These are phyloP conservation scores for Iguana delicatissima DNA, from an alignment of 2,797 vertebrate genomes.

Conservation along the genomic window DNA sequence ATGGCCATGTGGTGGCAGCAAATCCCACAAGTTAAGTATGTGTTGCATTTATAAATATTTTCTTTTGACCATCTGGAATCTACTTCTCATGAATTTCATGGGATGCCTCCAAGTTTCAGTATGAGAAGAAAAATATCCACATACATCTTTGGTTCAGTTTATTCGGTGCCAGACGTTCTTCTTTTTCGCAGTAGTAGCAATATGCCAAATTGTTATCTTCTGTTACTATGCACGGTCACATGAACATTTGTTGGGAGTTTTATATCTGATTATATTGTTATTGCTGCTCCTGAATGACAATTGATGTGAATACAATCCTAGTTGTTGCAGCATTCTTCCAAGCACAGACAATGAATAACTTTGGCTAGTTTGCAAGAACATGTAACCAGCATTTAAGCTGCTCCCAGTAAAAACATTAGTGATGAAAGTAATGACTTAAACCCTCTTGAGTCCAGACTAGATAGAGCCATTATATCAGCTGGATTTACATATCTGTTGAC, in stretches of 20 bases:
- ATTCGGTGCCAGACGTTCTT: not conserved
- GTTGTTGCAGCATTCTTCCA: not conserved
- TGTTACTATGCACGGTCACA: not conserved
- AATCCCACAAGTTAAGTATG: not conserved
- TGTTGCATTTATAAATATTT: not conserved
- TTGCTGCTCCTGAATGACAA: no score
- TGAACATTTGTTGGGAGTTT: not conserved
- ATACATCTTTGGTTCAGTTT: not conserved
- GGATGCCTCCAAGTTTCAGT: not conserved
- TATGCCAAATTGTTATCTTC: no score
- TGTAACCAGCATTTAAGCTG: not conserved
- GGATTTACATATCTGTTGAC: no score
- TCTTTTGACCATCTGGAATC: not conserved
- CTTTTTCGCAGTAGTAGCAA: not conserved
- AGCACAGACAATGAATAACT: not conserved
- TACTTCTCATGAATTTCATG: no score
- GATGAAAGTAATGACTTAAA: not conserved
- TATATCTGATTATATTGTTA: not conserved
- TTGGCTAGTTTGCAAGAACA: not conserved
- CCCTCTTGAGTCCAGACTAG: no score
- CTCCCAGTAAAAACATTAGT: not conserved
- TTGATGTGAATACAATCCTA: not conserved
- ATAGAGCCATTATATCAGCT: no score
- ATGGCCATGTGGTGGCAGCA: slow-evolving; percentile 3
- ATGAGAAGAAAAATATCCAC: not conserved